Conservation (phyloP, 2,113 vertebrate genomes). For the Lagopus muta region DNA sequence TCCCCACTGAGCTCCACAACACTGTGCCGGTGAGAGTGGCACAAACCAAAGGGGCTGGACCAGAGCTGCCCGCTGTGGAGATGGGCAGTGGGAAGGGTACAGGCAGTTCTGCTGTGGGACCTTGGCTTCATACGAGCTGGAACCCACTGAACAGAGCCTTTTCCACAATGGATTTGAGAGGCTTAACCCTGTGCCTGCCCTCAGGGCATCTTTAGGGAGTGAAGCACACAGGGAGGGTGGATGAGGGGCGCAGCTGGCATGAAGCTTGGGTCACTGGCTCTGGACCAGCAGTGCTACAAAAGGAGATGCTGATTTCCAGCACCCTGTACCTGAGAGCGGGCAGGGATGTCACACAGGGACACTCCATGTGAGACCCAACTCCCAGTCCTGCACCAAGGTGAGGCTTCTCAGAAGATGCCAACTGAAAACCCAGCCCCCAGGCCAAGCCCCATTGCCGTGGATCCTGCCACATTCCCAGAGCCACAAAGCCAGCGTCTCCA, state of each 20-base stretch:
- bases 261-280: neutral
- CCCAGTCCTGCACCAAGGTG: neutral
- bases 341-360: neutral
- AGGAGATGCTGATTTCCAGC: neutral
- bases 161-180: rapidly evolving
- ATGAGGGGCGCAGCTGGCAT: neutral
- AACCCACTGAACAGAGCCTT: neutral
- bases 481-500: neutral
- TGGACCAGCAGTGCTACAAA: neutral
- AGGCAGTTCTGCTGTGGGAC: neutral
- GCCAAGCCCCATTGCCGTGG: rapidly evolving
- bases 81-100: neutral
- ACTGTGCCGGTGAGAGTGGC: neutral
- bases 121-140: too few relatives aligned
- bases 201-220: rapidly evolving
- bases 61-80: neutral
- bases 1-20: neutral
- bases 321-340: neutral
- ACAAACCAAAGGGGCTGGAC: neutral
- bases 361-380: neutral
- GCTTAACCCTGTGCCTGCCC: neutral
- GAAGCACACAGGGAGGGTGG: neutral
- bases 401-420: neutral
- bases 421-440: neutral
- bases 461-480: neutral